Conservation (phyloP, 2,797 vertebrate species). For the Gadopsis marmoratus region DNA sequence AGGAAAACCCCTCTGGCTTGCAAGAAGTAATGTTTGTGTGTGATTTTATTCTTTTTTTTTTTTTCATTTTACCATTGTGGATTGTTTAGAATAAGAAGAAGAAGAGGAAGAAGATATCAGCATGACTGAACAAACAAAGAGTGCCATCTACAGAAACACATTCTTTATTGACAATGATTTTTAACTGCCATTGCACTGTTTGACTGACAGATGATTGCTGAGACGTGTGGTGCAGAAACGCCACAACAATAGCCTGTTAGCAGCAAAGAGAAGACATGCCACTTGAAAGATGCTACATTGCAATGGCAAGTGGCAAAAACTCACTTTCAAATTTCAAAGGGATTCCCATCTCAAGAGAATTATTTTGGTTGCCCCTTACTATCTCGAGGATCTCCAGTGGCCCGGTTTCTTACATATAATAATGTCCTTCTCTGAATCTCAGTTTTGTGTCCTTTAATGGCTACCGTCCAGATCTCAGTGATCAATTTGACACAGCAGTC, state of each 20-base stretch:
- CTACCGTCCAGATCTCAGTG: not conserved
- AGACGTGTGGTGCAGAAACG: not conserved
- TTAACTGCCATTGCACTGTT: not conserved
- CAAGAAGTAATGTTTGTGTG: not conserved
- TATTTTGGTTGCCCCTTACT: not conserved
- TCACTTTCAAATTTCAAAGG: not conserved
- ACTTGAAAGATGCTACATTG: not conserved
- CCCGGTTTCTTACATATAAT: not conserved
- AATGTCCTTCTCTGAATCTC: not conserved
- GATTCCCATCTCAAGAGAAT: not conserved
- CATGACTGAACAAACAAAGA: not conserved
- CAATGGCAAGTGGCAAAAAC: conserved; percentile 26
- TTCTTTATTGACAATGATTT: conserved; percentile 12
- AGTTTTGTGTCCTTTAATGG: not conserved
- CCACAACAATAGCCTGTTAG: conserved; percentile 1
- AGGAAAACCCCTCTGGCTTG: not conserved
- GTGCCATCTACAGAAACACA: not conserved
- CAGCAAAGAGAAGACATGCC: conserved; percentile 7
- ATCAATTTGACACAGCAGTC: not conserved
- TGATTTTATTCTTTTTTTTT: too few relatives aligned
- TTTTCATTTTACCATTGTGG: not conserved
- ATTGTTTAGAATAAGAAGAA: not conserved
- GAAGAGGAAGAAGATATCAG: not conserved
- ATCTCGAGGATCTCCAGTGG: not conserved
- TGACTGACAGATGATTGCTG: not conserved